These are phyloP conservation scores for Oreochromis tanganicae DNA, from an alignment of 2,113 vertebrate genomes.

Conservation along the genomic window DNA sequence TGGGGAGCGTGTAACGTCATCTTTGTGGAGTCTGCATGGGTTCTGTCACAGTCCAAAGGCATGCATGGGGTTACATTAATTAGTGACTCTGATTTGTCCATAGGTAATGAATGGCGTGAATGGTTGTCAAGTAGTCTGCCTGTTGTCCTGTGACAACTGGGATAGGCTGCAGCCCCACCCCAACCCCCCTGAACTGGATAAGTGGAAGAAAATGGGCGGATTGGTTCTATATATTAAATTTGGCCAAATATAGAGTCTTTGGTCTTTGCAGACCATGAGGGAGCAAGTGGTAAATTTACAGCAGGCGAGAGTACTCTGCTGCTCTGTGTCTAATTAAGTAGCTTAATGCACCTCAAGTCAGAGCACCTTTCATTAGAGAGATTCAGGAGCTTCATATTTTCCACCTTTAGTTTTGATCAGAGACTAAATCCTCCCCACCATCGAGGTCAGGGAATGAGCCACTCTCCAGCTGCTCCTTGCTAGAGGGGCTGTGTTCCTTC, in stretches of 20 bases:
- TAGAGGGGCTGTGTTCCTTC: background rate
- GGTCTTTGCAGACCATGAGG: background rate
- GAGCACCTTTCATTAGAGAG: background rate
- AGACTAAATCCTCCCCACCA: background rate
- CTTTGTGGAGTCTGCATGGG: too few relatives aligned
- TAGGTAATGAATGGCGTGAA: background rate
- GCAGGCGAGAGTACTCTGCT: background rate
- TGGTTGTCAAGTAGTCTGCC: background rate
- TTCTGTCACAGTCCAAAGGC: background rate
- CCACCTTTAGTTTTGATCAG: background rate
- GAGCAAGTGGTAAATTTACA: background rate
- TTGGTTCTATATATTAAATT: background rate
- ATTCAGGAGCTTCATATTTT: background rate
- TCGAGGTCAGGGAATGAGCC: background rate
- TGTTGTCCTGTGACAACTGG: background rate
- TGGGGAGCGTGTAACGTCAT: too few relatives aligned
- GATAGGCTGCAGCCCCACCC: background rate
- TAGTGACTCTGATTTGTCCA: background rate
- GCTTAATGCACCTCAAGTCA: background rate
- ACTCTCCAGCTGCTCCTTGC: background rate
- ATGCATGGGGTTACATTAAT: background rate
- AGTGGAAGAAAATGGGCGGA: background rate
- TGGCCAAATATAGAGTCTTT: background rate
- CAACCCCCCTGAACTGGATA: background rate
- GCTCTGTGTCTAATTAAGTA: background rate